Conservation (phyloP, 2,113 vertebrate species). For the Willisornis vidua region DNA sequence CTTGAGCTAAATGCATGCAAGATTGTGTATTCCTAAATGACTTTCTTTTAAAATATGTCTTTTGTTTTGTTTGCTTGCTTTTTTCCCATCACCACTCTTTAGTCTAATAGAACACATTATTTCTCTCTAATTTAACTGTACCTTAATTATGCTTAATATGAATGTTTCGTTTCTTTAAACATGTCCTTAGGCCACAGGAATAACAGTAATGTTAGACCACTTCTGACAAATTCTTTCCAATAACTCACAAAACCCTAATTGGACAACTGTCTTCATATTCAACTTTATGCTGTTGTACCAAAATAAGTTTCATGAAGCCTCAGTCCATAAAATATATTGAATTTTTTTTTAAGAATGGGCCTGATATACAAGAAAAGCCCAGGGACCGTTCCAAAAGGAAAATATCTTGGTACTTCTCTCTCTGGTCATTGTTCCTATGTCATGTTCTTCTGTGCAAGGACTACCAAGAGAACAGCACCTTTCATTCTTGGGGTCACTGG, state of each 20-base stretch:
- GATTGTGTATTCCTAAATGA: background rate
- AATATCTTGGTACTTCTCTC: background rate
- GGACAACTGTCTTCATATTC: background rate
- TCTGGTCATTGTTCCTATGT: background rate
- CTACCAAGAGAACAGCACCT: background rate
- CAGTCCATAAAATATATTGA: background rate
- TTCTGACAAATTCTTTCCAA: background rate
- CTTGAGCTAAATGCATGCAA: background rate
- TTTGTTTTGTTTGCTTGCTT: background rate
- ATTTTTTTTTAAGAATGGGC: background rate
- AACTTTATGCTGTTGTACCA: background rate
- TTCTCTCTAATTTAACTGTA: background rate
- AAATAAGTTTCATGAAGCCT: background rate
- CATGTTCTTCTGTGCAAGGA: background rate
- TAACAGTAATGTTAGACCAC: background rate
- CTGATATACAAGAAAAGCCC: background rate
- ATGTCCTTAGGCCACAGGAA: background rate
- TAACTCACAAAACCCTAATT: background rate
- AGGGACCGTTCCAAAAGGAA: background rate
- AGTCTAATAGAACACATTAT: background rate
- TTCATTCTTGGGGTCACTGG: background rate
- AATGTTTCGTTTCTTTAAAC: background rate
- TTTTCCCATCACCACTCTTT: background rate
- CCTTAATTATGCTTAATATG: background rate
- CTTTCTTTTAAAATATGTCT: background rate